These are phyloP conservation scores for Peromyscus eremicus DNA, from an alignment of 2,797 vertebrate genomes.

Conservation along the genomic window DNA sequence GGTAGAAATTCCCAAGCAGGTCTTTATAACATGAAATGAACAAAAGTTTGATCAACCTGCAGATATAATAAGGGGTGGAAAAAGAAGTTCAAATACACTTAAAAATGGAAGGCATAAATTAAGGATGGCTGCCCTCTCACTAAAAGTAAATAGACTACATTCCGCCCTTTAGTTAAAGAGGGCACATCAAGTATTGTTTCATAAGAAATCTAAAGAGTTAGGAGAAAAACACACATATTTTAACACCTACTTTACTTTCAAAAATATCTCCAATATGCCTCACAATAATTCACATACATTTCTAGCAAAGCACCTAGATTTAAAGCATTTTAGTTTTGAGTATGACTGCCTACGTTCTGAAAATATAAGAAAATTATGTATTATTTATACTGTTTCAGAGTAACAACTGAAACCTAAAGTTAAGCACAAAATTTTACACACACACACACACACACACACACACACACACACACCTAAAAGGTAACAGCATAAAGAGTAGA, in stretches of 20 bases:
- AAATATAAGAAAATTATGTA: not conserved
- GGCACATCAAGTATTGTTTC: not conserved
- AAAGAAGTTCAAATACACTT: not conserved
- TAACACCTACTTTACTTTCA: not conserved
- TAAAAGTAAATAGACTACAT: not conserved
- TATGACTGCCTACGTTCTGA: not conserved
- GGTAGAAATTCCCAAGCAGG: not conserved
- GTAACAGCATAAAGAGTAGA: not conserved
- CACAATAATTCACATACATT: not conserved
- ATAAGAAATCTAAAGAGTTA: not conserved
- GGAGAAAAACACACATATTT: not conserved
- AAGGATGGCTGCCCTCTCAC: not conserved
- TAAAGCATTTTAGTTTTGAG: slow-evolving; percentile 25
- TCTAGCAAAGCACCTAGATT: not conserved
- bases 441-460: not conserved
- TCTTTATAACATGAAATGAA: not conserved
- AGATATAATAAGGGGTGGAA: not conserved
- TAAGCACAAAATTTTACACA: not conserved
- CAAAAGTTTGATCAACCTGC: not conserved
- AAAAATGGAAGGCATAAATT: not conserved
- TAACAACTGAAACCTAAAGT: not conserved
- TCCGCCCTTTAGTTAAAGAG: not conserved
- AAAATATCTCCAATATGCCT: not conserved
- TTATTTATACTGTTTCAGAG: not conserved
- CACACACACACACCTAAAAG: not conserved